Evolutionary conservation across 1,140 invertebrate genomes (phyloP).

Genomic region (Palaemon carinicauda): DNA sequence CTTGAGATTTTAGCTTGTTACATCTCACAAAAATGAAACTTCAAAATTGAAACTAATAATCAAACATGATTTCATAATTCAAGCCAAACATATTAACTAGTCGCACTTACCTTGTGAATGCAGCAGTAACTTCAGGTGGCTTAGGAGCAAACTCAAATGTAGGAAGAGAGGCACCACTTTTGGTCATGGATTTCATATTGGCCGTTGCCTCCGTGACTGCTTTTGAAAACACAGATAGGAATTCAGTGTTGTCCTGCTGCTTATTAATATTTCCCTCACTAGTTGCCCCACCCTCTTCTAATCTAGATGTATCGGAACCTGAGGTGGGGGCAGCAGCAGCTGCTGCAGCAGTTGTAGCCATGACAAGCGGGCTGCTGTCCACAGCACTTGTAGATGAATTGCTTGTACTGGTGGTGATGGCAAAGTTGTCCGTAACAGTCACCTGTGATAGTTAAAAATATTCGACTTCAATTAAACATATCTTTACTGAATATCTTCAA

Average conservation of each 20-base stretch:
- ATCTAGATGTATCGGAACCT: not conserved
- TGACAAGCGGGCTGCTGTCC: not conserved
- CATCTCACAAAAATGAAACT: too few species aligned
- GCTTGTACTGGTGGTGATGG: not conserved
- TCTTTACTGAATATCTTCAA: too few species aligned
- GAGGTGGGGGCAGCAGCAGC: not conserved
- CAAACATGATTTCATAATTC: too few species aligned
- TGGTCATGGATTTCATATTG: conserved; percentile 14
- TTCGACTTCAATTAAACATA: too few species aligned
- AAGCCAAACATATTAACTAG: too few species aligned
- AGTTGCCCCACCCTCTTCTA: not conserved
- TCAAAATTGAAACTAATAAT: too few species aligned
- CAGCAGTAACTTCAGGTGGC: not conserved
- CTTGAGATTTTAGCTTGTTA: too few species aligned
- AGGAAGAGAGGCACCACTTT: conserved; percentile 14
- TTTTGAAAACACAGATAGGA: conserved; percentile 19
- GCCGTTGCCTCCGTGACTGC: conserved; percentile 18
- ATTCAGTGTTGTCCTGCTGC: not conserved
- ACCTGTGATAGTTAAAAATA: not conserved
- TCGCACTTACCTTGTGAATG: conserved; percentile 36
- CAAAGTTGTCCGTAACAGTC: conserved; percentile 22
- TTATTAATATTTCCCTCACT: not conserved
- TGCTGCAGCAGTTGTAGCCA: not conserved
- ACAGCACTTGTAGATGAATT: not conserved
- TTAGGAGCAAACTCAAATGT: conserved; percentile 32